These are phyloP conservation scores for Cheilosia scutellata DNA, from an alignment of 2,888 invertebrate genomes.

Conservation along the genomic window DNA sequence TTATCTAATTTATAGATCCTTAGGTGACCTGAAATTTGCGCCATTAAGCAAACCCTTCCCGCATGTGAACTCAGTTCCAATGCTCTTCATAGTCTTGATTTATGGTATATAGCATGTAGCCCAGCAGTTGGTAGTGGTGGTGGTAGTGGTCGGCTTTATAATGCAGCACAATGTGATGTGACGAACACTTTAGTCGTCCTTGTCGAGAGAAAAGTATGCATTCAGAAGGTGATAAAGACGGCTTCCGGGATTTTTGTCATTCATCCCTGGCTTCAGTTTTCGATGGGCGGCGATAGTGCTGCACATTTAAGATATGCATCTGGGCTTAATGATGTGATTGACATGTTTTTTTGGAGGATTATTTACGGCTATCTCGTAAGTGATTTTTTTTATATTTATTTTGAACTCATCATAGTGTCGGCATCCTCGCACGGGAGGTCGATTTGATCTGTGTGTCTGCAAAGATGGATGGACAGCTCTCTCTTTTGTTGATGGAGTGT, in stretches of 20 bases:
- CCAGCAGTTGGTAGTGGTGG: slow-evolving; percentile 9
- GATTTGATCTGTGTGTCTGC: background rate
- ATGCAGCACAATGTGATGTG: slow-evolving; percentile 42
- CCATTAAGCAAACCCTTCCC: slow-evolving; percentile 59
- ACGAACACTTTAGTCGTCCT: background rate
- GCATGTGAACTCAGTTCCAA: slow-evolving; percentile 38
- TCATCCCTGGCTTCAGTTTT: background rate
- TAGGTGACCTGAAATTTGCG: slow-evolving; percentile 73
- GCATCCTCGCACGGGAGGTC: background rate
- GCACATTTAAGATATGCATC: slow-evolving; percentile 65
- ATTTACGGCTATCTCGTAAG: slow-evolving; percentile 55
- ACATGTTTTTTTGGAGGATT: slow-evolving; percentile 59
- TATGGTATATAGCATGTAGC: slow-evolving; percentile 54
- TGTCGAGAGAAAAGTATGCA: slow-evolving; percentile 10
- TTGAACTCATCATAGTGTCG: background rate
- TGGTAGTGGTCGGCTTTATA: slow-evolving; percentile 11
- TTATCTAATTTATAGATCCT: slow-evolving; percentile 75
- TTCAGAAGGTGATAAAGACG: slow-evolving; percentile 46
- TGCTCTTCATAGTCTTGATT: slow-evolving; percentile 56
- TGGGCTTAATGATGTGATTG: slow-evolving; percentile 65
- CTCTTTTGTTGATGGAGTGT: too few relatives aligned
- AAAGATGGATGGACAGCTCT: too few relatives aligned
- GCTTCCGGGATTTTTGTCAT: slow-evolving; percentile 57
- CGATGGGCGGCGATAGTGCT: slow-evolving; percentile 17
- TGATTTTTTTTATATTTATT: slow-evolving; percentile 51